Evolutionary conservation across 2,113 vertebrate species (phyloP).

Genomic region (Psephotus haematonotus): DNA sequence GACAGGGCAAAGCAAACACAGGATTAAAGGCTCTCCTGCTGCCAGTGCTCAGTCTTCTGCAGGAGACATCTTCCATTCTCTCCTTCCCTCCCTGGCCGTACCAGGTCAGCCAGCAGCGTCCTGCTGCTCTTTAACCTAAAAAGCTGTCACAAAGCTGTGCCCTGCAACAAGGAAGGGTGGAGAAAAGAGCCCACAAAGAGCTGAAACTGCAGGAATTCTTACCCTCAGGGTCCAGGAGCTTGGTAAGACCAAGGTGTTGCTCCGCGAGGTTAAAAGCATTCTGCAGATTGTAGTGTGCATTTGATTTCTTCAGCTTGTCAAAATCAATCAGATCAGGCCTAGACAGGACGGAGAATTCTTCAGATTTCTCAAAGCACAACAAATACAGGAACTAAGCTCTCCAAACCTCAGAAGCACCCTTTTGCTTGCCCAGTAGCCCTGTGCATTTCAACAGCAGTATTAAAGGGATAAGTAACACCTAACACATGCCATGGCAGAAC

Average conservation of each 20-base stretch:
- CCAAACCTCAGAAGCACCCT: background rate
- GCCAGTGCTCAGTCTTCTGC: background rate
- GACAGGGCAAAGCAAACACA: background rate
- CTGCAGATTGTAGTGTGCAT: constrained; percentile 97
- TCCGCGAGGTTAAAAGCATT: constrained; percentile 97
- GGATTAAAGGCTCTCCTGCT: background rate
- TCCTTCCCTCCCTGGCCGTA: background rate
- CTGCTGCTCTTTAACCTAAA: background rate
- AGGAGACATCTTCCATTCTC: background rate
- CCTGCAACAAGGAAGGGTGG: background rate
- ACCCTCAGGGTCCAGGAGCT: constrained; percentile 95
- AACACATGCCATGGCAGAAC: background rate
- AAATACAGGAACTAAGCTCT: background rate
- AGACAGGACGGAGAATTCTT: constrained; percentile 35
- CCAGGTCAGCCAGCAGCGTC: background rate
- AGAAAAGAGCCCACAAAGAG: background rate
- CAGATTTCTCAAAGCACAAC: background rate
- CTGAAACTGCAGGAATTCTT: constrained; percentile 47
- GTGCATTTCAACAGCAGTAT: background rate
- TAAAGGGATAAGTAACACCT: background rate
- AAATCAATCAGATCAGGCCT: constrained; percentile 98
- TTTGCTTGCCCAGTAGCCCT: background rate
- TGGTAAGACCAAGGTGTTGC: constrained; percentile 94
- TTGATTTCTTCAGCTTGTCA: constrained; percentile 98
- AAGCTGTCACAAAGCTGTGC: background rate